Percentiles rank a stretch among this genome's conserved stretches.
These are phyloP conservation scores for Zaprionus vittiger DNA, from an alignment of 1,140 invertebrate genomes.

Conservation along the genomic window DNA sequence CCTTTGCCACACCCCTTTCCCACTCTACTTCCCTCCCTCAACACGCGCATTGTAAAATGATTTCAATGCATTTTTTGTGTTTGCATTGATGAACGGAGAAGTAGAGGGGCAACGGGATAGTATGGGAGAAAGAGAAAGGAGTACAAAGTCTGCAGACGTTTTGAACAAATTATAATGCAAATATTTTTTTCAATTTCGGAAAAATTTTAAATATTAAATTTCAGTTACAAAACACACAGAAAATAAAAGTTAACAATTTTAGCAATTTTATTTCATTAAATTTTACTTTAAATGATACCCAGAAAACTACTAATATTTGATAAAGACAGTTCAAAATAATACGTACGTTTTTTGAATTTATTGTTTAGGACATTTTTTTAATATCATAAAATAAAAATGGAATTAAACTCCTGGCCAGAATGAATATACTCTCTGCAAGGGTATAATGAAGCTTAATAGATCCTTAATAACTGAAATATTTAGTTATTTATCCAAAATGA, in stretches of 20 bases:
- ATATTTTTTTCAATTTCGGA: background rate
- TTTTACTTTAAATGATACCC: too few species aligned
- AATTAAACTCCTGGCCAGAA: too few species aligned
- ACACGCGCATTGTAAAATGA: constrained; percentile 30
- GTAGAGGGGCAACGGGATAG: background rate
- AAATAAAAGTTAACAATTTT: background rate
- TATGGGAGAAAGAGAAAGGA: background rate
- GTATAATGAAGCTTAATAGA: too few species aligned
- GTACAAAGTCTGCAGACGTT: background rate
- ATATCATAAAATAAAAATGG: too few species aligned
- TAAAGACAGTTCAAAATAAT: too few species aligned
- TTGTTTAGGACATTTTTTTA: too few species aligned
- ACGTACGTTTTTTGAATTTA: too few species aligned
- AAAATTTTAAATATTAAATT: background rate
- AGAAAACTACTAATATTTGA: too few species aligned
- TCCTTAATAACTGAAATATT: too few species aligned
- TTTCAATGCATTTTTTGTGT: constrained; percentile 44
- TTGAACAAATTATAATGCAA: background rate
- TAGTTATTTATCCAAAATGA: too few species aligned
- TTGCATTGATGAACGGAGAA: constrained; percentile 2
- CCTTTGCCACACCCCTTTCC: background rate
- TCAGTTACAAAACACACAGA: background rate
- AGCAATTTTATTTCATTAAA: too few species aligned
- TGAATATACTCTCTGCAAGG: too few species aligned
- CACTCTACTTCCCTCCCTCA: background rate